Base-by-base conservation (phyloP, 2,888 invertebrate genomes). In the Diplolepis rosae region DNA sequence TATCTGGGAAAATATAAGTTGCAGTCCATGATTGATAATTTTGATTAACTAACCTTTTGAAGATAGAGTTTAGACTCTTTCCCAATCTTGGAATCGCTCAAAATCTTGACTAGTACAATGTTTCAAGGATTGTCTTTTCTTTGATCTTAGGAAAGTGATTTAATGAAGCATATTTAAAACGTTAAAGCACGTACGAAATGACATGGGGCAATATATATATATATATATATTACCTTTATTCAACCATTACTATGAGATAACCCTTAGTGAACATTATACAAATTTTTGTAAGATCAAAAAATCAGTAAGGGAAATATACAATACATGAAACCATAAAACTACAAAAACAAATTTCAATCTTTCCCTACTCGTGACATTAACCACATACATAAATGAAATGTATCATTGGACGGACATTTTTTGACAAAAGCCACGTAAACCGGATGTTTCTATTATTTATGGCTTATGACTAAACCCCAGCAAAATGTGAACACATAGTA, bases 31-130 rank as follows among this genome's bases (percentile, higher is more conserved):
- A 52, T 72, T 66, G 61, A 74, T 71, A 72, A 54, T 69, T 67
- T 73, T 65, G 52, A 52, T 78, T 51, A 67, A 84, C 84, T 84
- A 84, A 84, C 84, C 84, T 84, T 82, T 73, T 77, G 54, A 61
- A 61, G 35, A 24, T n/a, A 50, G 48, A 50, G 24, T 50, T 22
- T 24, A 27, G 50, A 27, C 35, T 39, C 61, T 61, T 61, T 39
- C 24, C 27, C 48, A 11, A 22, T 22, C 48, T 48, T 22, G 48
- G 48, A 7, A 22, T 61, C 61, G 24, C 39, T 61, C 39, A 61
- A 24, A 39, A 61, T 42, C 61, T 61, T 27, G 61, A 61, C 61
- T 61, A 39, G 11, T 39, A 61, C 39, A 61, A 42, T 61, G 39
- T 52, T 39, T 61, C 61, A 61, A 39, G 61, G 61, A 61, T 27